A percentile compares a stretch with the other conserved stretches of the same genome.
These are phyloP conservation scores for Hucho hucho DNA, from an alignment of 2,113 vertebrate genomes.

Conservation along the genomic window DNA sequence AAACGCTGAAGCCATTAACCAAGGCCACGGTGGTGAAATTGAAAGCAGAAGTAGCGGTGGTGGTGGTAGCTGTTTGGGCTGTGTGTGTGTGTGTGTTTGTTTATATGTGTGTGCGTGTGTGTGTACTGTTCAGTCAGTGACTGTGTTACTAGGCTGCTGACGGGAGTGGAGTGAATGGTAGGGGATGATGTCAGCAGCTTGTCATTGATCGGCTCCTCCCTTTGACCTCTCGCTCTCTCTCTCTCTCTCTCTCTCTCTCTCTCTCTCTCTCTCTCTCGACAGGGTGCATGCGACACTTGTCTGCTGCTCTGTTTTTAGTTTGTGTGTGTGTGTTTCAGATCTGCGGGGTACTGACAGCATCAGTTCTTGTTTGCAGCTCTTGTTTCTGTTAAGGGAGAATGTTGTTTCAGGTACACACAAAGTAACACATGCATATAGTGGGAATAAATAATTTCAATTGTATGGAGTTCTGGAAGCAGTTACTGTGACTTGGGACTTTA, in stretches of 20 bases:
- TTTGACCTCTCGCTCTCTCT: conserved; percentile 1
- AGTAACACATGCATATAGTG: no score
- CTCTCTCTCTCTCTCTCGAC: no score
- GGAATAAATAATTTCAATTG: no score
- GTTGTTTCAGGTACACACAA: background rate
- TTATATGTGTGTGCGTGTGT: background rate
- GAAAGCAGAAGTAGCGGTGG: conserved; percentile 61
- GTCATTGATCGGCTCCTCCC: conserved; percentile 59
- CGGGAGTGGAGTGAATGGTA: conserved; percentile 43
- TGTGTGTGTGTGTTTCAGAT: conserved; percentile 26
- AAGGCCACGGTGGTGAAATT: conserved; percentile 65
- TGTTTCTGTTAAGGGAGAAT: background rate
- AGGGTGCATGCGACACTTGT: background rate
- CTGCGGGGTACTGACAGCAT: background rate
- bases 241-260: no score
- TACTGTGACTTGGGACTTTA: no score
- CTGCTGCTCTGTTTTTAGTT: conserved; percentile 41
- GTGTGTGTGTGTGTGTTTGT: background rate
- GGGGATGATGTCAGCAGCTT: conserved; percentile 50
- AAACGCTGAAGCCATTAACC: conserved; percentile 69
- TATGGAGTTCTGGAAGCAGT: no score
- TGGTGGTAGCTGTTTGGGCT: conserved; percentile 26
- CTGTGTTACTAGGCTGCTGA: conserved; percentile 47
- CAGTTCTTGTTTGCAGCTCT: background rate
- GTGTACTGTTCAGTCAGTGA: conserved; percentile 45